A percentile compares a stretch with the other conserved stretches of the same genome.
Conservation (phyloP, 2,888 invertebrate species). For the Caenorhabditis panamensis region DNA sequence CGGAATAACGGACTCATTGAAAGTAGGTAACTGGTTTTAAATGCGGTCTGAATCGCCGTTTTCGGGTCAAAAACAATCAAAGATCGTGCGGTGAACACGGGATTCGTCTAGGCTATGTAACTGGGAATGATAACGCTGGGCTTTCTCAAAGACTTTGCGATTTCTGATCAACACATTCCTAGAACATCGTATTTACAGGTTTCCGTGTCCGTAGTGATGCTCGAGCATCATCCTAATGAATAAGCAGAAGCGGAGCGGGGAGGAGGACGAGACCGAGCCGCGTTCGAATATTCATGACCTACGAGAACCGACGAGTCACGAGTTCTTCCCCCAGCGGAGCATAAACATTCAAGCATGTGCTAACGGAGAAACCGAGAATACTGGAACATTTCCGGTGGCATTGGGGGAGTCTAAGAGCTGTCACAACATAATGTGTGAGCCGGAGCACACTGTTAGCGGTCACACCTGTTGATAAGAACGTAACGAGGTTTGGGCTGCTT, state of each 20-base stretch:
- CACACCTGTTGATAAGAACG: neutral
- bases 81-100: neutral
- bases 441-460: neutral
- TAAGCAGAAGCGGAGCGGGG: slow-evolving; percentile 15
- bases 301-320: slow-evolving; percentile 15
- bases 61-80: slow-evolving; percentile 28
- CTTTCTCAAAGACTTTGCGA: neutral
- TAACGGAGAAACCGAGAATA: slow-evolving; percentile 18
- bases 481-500: neutral
- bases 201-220: neutral
- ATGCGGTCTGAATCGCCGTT: slow-evolving; percentile 19
- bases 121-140: neutral
- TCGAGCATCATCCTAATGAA: slow-evolving; percentile 7
- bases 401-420: neutral
- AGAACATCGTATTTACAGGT: slow-evolving; percentile 9
- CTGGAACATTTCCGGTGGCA: neutral
- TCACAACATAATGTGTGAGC: neutral
- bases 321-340: too few species aligned
- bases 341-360: slow-evolving; percentile 49
- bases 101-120: too few species aligned
- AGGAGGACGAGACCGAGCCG: neutral
- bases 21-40: neutral
- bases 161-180: neutral
- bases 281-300: slow-evolving; percentile 39
- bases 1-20: neutral